Evolutionary conservation across 2,797 vertebrate species (phyloP), one percentile per base, ranked within the genome.

Genomic region (Petrocephalus schoutedeni): DNA sequence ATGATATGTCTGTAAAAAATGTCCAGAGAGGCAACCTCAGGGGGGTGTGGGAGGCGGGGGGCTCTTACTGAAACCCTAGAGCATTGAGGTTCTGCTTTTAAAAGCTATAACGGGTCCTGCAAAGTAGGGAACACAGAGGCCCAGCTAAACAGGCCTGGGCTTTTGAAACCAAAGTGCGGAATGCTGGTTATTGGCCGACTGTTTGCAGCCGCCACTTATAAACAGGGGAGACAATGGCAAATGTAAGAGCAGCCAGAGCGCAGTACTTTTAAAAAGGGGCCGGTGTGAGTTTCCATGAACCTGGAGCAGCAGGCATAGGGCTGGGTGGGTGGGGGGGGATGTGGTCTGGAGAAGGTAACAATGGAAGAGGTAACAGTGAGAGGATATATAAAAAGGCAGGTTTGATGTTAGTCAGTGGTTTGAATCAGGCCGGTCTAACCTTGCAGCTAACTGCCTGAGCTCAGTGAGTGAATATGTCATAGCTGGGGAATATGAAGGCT

Each of bases 91-190:
- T 91, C 93, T 93, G 91, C 90, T 92, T 91, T 95, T 94, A 67
- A 59, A 91, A 92, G 91, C 88, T 89, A 91, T 90, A 41, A 92
- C 95, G 94, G 95, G 95, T 96, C 94, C 93, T 94, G 94, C 89
- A 56, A 85, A 4, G 89, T 8, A 21, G 5, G 59, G 41, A 64
- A 87, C n/a, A 2, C 32, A 45, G 58, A 67, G 59, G 9, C 59
- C 49, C 86, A 9, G 54, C 45, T 21, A 82, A 49, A 51, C 45
- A 12, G 36, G 36, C 45, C 77, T 0, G 6, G 16, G 16, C 77
- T 82, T n/a, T 82, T 51, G 41, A 82, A 23, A 45, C 77, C 49
- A 6, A 49, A 21, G 16, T 53, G 77, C 51, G 45, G 77, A 45
- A 82, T 51, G 77, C 45, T 1, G 36, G 45, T 21, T 49, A 51